A percentile compares a stretch with the other conserved stretches of the same genome.
Conservation (phyloP, 2,797 vertebrate species). For the Sebastes miniatus region DNA sequence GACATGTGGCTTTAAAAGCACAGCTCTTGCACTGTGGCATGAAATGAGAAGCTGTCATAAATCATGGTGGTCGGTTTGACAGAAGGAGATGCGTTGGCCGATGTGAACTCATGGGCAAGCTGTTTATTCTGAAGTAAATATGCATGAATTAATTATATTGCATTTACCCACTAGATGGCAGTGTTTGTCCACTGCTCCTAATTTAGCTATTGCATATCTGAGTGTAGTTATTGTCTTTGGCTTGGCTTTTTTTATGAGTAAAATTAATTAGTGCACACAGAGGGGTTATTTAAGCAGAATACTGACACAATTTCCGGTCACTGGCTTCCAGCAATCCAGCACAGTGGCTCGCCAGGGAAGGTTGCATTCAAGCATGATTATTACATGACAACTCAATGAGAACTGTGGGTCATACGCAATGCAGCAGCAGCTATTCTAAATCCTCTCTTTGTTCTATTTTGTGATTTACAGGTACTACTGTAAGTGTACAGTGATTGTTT, state of each 20-base stretch:
- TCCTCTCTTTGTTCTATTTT: not conserved
- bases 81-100: not conserved
- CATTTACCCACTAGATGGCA: conserved; percentile 70
- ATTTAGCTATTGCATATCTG: not conserved
- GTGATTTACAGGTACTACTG: not conserved
- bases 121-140: conserved; percentile 3
- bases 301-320: not conserved
- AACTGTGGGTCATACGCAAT: not conserved
- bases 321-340: not conserved
- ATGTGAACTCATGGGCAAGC: not conserved
- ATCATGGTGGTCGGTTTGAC: conserved; percentile 13
- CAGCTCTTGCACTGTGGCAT: conserved; percentile 27
- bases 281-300: not conserved
- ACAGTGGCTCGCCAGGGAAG: not conserved
- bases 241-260: not conserved
- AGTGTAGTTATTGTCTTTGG: not conserved
- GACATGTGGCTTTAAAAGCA: conserved; percentile 32
- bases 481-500: not conserved
- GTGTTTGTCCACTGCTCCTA: conserved; percentile 39
- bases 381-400: not conserved
- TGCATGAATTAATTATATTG: not conserved
- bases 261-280: not conserved
- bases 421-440: not conserved
- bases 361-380: not conserved
- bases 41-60: conserved; percentile 64